Conservation (phyloP, 2,113 vertebrate species). For the Baryphthengus martii region DNA sequence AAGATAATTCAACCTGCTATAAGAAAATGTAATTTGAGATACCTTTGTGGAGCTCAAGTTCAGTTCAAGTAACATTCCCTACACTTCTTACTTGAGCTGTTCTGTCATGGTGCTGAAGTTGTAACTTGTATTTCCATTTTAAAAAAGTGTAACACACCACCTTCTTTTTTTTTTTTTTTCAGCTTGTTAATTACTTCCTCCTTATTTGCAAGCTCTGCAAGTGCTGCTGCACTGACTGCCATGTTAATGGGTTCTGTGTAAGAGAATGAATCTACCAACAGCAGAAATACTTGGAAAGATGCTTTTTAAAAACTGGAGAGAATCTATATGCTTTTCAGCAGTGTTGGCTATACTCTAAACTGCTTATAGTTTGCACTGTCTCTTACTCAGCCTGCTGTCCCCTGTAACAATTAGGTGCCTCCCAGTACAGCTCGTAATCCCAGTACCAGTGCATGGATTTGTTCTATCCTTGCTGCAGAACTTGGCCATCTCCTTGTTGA, state of each 20-base stretch:
- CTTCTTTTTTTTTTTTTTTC: too few relatives aligned
- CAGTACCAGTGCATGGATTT: background rate
- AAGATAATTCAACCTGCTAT: background rate
- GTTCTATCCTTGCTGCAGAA: background rate
- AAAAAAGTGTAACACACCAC: background rate
- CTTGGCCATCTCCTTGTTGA: background rate
- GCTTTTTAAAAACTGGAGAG: background rate
- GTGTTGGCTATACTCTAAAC: background rate
- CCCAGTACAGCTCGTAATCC: background rate
- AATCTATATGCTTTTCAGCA: background rate
- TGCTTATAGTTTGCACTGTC: background rate
- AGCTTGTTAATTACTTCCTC: background rate
- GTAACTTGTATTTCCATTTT: background rate
- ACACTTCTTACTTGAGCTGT: background rate
- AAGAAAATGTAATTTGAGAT: background rate
- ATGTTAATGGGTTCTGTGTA: background rate
- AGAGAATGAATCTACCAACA: background rate
- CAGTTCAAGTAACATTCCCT: background rate
- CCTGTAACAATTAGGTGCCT: background rate
- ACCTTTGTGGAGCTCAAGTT: background rate
- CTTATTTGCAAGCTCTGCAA: background rate
- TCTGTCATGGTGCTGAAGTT: background rate
- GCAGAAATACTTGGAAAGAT: background rate
- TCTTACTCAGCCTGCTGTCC: background rate
- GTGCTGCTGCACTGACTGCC: background rate